Percentiles rank a stretch among this genome's conserved stretches.
Conservation (phyloP, 2,113 vertebrate species). For the Dolichallabes microphthalmus region DNA sequence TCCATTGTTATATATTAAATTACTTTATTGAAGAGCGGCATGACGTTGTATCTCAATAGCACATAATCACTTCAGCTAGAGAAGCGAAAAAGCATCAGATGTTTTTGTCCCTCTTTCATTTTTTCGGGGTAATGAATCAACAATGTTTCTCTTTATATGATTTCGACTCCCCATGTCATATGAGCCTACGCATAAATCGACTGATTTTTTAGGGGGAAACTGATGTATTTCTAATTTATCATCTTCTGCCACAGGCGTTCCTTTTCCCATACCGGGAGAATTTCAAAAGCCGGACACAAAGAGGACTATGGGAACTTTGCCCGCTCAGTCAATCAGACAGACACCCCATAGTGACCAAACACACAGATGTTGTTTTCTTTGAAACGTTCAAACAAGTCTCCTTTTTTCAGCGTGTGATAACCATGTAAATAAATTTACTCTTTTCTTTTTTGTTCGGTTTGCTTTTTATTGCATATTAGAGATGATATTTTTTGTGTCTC, state of each 20-base stretch:
- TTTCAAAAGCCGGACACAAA: conserved; percentile 78
- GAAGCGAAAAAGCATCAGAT: conserved; percentile 45
- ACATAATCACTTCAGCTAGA: conserved; percentile 38
- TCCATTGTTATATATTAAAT: conserved; percentile 44
- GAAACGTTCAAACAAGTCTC: conserved; percentile 73
- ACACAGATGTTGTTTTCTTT: conserved; percentile 74
- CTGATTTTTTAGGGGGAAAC: conserved; percentile 67
- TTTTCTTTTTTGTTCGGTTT: conserved; percentile 24
- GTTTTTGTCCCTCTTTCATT: conserved; percentile 71
- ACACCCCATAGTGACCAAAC: conserved; percentile 74
- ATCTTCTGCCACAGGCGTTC: conserved; percentile 74
- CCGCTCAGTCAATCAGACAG: conserved; percentile 79
- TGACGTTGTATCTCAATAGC: conserved; percentile 42
- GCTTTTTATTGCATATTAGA: conserved; percentile 57
- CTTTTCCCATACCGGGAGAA: conserved; percentile 74
- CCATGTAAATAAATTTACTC: conserved; percentile 66
- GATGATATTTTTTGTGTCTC: conserved; percentile 64
- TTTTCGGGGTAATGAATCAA: conserved; percentile 68
- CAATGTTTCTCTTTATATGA: conserved; percentile 60
- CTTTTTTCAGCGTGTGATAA: conserved; percentile 66
- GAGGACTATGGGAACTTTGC: conserved; percentile 79
- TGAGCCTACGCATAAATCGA: conserved; percentile 56
- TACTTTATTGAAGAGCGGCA: conserved; percentile 5
- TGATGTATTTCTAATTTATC: conserved; percentile 78
- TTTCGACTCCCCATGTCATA: conserved; percentile 64